These are phyloP conservation scores for Phymorhynchus buccinoides DNA, from an alignment of 1,140 invertebrate genomes.

Conservation along the genomic window DNA sequence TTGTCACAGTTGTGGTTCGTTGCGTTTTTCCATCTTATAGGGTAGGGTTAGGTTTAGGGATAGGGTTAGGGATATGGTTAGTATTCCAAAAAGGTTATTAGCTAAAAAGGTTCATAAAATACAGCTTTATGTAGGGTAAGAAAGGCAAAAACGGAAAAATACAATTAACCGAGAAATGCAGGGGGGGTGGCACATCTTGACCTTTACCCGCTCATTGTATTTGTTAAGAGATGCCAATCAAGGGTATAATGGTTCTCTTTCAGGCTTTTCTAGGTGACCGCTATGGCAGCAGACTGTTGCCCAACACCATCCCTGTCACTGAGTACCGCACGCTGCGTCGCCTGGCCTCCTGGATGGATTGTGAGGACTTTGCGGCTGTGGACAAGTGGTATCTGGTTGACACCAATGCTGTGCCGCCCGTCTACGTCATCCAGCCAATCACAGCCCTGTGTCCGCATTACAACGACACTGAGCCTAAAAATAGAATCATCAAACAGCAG, in stretches of 20 bases:
- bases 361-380: slow-evolving; percentile 81
- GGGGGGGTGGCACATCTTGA: too few relatives aligned
- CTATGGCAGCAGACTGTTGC: slow-evolving; percentile 61
- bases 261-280: slow-evolving; percentile 63
- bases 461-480: slow-evolving; percentile 45
- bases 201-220: neutral
- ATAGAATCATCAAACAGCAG: slow-evolving; percentile 33
- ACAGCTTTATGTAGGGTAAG: too few relatives aligned
- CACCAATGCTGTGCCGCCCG: slow-evolving; percentile 89
- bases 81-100: too few relatives aligned
- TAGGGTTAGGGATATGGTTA: too few relatives aligned
- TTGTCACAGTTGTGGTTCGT: too few relatives aligned
- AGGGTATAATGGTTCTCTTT: neutral
- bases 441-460: slow-evolving; percentile 51
- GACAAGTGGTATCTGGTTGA: slow-evolving; percentile 98
- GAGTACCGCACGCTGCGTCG: slow-evolving; percentile 56
- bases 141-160: too few relatives aligned
- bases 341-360: slow-evolving; percentile 52
- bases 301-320: slow-evolving; percentile 49
- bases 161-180: too few relatives aligned
- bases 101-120: too few relatives aligned
- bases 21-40: too few relatives aligned
- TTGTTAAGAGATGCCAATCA: neutral
- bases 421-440: slow-evolving; percentile 85
- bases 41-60: too few relatives aligned